These are phyloP conservation scores for Brachycybe producta DNA, from an alignment of 2,888 invertebrate genomes.

Conservation along the genomic window DNA sequence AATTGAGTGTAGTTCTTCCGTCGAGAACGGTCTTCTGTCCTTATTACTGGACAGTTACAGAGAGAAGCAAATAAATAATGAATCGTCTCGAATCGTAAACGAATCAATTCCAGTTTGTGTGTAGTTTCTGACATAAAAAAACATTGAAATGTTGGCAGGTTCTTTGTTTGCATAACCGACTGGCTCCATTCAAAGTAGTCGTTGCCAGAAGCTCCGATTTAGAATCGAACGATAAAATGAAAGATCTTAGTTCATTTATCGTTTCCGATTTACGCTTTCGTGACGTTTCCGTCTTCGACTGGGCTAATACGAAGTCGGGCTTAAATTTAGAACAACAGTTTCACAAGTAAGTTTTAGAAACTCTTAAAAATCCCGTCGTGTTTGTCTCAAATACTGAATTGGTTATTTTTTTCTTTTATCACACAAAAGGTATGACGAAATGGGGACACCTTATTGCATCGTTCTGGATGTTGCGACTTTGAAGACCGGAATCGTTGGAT, in stretches of 20 bases:
- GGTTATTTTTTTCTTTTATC: neutral
- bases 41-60: neutral
- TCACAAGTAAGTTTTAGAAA: constrained; percentile 7
- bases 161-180: constrained; percentile 7
- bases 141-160: no score
- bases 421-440: constrained; percentile 39
- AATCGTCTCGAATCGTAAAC: neutral
- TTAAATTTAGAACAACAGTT: no score
- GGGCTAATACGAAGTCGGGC: no score
- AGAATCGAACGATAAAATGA: neutral
- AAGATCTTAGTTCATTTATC: neutral
- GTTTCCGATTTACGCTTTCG: no score
- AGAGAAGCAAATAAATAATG: neutral
- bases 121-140: no score
- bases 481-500: constrained; percentile 52
- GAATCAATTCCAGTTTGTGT: no score
- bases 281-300: no score
- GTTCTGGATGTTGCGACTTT: constrained; percentile 54
- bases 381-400: no score
- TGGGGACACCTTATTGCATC: constrained; percentile 60
- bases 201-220: constrained; percentile 7
- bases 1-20: neutral
- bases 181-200: constrained; percentile 17
- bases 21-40: neutral
- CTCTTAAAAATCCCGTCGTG: no score